Evolutionary conservation across 2,888 invertebrate species (phyloP).

Genomic region (Drosophila tanythrix): DNA sequence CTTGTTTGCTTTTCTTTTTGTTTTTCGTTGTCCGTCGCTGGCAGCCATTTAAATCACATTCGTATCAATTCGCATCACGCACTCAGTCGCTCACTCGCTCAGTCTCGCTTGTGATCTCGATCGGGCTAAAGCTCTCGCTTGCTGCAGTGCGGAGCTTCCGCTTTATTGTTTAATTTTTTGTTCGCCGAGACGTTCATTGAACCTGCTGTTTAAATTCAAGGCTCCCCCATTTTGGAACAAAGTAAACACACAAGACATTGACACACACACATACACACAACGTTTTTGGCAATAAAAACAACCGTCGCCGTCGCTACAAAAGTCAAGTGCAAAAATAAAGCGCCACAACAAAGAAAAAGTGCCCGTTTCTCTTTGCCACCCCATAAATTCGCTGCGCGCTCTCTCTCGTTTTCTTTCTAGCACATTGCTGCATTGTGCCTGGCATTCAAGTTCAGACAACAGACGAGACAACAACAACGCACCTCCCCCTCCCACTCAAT

Average conservation of each 20-base stretch:
- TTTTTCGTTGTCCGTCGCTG: conserved; percentile 4
- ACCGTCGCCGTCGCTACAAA: conserved; percentile 56
- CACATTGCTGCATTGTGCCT: conserved; percentile 33
- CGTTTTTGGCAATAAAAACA: conserved; percentile 72
- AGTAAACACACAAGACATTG: conserved; percentile 36
- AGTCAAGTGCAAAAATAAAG: conserved; percentile 73
- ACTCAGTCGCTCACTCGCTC: conserved; percentile 28
- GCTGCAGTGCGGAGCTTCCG: conserved; percentile 40
- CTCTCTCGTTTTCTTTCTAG: conserved; percentile 12
- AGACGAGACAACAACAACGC: conserved; percentile 15
- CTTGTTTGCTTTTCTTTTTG: neutral
- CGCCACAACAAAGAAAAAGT: conserved; percentile 74
- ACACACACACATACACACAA: conserved; percentile 19
- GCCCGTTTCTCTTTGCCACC: conserved; percentile 21
- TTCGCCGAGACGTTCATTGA: conserved; percentile 64
- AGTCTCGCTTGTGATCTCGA: conserved; percentile 63
- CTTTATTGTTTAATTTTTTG: conserved; percentile 21
- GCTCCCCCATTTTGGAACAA: conserved; percentile 40
- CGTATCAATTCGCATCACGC: conserved; percentile 55
- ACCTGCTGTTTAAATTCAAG: conserved; percentile 59
- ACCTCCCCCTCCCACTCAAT: conserved; percentile 14
- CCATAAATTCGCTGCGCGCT: conserved; percentile 20
- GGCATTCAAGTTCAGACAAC: conserved; percentile 68
- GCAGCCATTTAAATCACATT: conserved; percentile 50
- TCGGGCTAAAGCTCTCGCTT: conserved; percentile 48